Base-by-base conservation (phyloP, 1,140 invertebrate genomes). In the Neodiprion virginianus region DNA sequence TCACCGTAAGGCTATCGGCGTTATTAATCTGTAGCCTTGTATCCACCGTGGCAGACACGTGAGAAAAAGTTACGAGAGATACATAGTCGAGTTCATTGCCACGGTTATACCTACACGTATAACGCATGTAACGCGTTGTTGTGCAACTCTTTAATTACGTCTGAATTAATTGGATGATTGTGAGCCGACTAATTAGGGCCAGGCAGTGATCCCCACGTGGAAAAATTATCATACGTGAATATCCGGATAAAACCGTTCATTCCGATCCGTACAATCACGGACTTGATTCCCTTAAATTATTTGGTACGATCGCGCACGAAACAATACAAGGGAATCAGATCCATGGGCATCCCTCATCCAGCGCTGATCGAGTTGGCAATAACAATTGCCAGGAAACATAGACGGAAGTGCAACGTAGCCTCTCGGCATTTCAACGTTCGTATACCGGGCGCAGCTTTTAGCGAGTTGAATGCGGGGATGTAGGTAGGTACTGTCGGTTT, bases 151-250 rank as follows among this genome's bases (percentile, higher is more conserved):
- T 65, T 72, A 71, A 80, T 76, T 74, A 74, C 66, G 69, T 73
- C 68, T 79, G 53, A 81, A 82, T 83, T 83, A 80, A 80, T 81
- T 76, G 72, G 67, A 74, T 79, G 77, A 81, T 79, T 78, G 75
- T 69, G 69, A 80, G 80, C 80, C 80, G 79, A 70, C 75, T 21
- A 69, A 69, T 69, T 69, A 69, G 67, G 67, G 53, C n/a, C 53
- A 61, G 28, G 71, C 73, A 77, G n/a, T 69, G 67, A 53, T 28
- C 49, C 21, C 28, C 71, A 66, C 65, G 72, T 72, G 17, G 74
- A 65, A 40, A 66, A 47, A 61, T 66, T 17, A 49, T 50, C 61
- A 17, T 17, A 40, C 28, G 65, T 65, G 7, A 73, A 73, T 67
- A 21, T 2, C 61, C n/a, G n/a, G 3, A 40, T 72, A 8, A 72